Conservation (phyloP, 37 sponge, comb jelly and placozoan species). For the Aphrocallistes beatrix region DNA sequence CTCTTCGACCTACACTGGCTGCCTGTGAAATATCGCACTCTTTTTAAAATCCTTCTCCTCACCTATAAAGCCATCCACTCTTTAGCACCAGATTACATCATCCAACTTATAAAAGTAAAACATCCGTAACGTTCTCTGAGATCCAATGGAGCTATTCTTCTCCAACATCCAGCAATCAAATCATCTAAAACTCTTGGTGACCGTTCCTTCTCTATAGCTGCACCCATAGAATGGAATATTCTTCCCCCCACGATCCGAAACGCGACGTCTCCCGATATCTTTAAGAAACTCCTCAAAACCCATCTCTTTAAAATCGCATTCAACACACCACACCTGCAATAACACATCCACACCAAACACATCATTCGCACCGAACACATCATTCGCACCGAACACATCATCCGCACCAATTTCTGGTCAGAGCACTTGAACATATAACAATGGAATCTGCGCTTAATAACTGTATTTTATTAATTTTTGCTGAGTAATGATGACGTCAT, state of each 20-base stretch:
- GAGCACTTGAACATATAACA: no score
- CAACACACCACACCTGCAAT: no score
- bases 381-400: no score
- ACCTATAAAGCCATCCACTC: neutral
- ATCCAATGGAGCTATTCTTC: neutral
- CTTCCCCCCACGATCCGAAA: neutral
- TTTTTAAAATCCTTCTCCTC: neutral
- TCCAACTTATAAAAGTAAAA: neutral
- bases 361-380: no score
- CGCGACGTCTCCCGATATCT: neutral
- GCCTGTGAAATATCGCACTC: neutral
- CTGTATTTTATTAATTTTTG: no score
- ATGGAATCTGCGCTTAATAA: no score
- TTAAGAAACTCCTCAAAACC: neutral
- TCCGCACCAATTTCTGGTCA: no score
- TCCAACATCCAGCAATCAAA: neutral
- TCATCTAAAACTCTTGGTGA: neutral
- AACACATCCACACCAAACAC: no score
- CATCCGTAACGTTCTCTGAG: neutral
- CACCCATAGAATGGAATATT: neutral
- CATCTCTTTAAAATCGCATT: neutral
- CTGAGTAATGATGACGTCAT: no score
- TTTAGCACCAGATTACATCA: neutral
- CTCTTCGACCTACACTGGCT: neutral
- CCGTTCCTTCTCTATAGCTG: neutral